phyloP scores from a whole-genome alignment of 2,797 vertebrate genomes.

The Clarias platycephalus region DNA sequence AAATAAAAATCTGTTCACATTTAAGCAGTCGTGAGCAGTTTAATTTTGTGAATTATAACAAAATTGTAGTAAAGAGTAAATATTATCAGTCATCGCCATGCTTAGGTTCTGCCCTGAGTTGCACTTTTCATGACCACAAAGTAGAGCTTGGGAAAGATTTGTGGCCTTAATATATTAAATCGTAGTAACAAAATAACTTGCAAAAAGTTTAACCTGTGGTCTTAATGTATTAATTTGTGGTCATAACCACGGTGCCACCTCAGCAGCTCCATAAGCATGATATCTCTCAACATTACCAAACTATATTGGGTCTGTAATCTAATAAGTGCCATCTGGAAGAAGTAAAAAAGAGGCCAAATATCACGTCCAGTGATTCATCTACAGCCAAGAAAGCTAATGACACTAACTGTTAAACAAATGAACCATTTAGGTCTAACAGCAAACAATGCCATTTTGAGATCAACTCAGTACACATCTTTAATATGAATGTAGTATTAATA shows the following conservation, averaged over 20 bases:
- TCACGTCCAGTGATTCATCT: not conserved
- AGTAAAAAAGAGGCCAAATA: not conserved
- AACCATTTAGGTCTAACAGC: not conserved
- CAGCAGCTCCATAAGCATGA: not conserved
- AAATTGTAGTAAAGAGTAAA: not conserved
- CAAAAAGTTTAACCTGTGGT: not conserved
- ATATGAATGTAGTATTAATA: conserved; percentile 8
- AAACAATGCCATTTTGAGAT: not conserved
- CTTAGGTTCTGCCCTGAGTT: not conserved
- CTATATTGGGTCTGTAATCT: not conserved
- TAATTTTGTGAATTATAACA: not conserved
- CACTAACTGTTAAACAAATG: conserved; percentile 1
- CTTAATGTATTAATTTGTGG: not conserved
- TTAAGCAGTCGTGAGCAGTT: not conserved
- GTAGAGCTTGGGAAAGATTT: not conserved
- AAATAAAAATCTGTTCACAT: not conserved
- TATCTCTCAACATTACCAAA: not conserved
- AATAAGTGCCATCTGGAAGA: not conserved
- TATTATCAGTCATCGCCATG: not conserved
- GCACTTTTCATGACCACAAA: not conserved
- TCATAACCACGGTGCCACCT: not conserved
- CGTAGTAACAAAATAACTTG: not conserved
- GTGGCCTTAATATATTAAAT: not conserved
- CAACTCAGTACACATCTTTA: not conserved
- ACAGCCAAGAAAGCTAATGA: conserved; percentile 14